phyloP scores from a whole-genome alignment of 2,113 vertebrate genomes.

The Mustelus asterias region DNA sequence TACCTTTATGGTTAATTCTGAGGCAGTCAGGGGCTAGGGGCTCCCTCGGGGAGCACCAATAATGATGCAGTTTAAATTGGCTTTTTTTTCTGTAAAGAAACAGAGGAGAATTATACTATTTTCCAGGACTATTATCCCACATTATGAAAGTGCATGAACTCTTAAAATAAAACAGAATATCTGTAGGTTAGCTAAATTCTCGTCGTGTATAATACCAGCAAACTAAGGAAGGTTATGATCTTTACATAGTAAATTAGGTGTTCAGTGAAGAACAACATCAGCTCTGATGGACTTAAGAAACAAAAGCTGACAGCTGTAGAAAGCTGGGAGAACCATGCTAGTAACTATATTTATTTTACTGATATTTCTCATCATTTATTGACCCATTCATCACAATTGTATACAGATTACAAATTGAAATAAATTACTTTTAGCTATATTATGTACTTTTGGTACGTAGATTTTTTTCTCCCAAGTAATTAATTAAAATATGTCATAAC shows the following conservation, averaged over 20 bases:
- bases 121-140: neutral
- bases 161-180: neutral
- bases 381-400: slow-evolving; percentile 5
- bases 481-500: slow-evolving; percentile 29
- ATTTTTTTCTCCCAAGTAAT: neutral
- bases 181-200: neutral
- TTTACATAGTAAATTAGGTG: neutral
- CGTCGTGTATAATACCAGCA: neutral
- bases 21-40: neutral
- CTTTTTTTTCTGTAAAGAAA: neutral
- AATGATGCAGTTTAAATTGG: neutral
- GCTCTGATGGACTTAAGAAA: neutral
- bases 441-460: neutral
- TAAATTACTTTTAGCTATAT: neutral
- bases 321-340: slow-evolving; percentile 5
- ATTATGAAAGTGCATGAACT: neutral
- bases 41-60: neutral
- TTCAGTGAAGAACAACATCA: slow-evolving; percentile 2
- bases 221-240: neutral
- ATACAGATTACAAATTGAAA: neutral
- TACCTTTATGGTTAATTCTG: neutral
- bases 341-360: slow-evolving; percentile 3
- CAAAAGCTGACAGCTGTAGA: neutral
- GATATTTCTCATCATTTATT: slow-evolving; percentile 19
- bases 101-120: too few species aligned